Conservation (phyloP, 1,140 invertebrate genomes). For the Pentalonia nigronervosa region DNA sequence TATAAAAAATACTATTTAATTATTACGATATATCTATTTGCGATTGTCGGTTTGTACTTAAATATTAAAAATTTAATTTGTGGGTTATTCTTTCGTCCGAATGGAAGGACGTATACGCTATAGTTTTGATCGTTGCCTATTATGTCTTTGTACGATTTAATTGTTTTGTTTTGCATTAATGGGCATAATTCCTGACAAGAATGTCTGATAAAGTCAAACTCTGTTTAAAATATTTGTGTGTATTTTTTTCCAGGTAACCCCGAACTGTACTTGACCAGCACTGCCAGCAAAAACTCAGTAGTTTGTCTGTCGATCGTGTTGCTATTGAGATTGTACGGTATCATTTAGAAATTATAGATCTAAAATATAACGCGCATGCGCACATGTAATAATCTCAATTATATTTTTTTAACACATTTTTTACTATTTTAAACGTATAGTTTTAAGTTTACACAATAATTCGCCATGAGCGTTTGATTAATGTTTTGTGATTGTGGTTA, state of each 20-base stretch:
- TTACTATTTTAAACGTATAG: conserved; percentile 10
- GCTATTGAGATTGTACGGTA: not conserved
- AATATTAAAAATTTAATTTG: not conserved
- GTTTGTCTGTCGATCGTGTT: not conserved
- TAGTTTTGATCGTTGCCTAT: not conserved
- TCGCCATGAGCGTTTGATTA: not conserved
- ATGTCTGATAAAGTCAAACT: not conserved
- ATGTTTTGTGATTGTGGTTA: not conserved
- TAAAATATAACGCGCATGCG: not conserved
- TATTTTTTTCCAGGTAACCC: conserved; percentile 30
- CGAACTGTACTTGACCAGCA: not conserved
- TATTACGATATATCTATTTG: no score
- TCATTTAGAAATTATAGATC: not conserved
- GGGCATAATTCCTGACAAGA: not conserved
- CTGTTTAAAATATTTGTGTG: not conserved
- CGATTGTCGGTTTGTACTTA: no score
- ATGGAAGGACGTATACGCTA: not conserved
- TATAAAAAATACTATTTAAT: no score
- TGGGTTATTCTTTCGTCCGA: not conserved
- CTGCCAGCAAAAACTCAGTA: not conserved
- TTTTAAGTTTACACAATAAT: not conserved
- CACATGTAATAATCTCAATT: not conserved
- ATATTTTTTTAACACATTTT: conserved; percentile 19
- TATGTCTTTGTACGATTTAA: not conserved
- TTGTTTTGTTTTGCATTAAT: not conserved